Evolutionary conservation across 1,140 invertebrate species (phyloP), one percentile per base, ranked within the genome.

Genomic region (Platorchestia sp.): DNA sequence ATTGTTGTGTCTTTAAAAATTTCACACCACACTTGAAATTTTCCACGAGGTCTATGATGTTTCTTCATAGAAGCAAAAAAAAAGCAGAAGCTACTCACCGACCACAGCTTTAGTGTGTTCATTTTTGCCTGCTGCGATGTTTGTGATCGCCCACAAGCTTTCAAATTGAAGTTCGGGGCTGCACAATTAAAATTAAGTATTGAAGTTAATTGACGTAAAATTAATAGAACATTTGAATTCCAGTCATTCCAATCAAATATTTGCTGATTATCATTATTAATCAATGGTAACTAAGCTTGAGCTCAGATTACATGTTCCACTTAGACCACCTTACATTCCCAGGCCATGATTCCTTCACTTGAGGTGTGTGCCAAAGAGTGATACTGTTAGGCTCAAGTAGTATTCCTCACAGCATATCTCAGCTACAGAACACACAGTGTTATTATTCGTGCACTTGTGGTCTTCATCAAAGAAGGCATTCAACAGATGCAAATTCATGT

Each of bases 81-180:
- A 1, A 19, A 75, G 59, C 10, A 36, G 59, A 36, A 14, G 59
- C 27, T 75, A 93, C 91, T 93, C 45, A 93, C 91, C 91, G 45
- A 93, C 44, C 36, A 93, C 91, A 19, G 91, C 91, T n/a, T 45
- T 93, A 44, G 91, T 93, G 91, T 93, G 91, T 47, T 93, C 91
- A 40, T 93, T 93, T 36, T 45, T 93, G 36, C 91, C 91, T 6
- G 91, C 91, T 6, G 91, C 91, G 44, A 93, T 93, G 45, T 93
- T 93, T 45, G 91, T 93, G 91, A 93, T 47, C 19, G 43, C 43
- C 91, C 91, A 93, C 91, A 93, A 36, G 91, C 91, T 93, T 40
- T 93, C 91, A 44, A 93, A 93, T 47, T 93, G 91, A 6, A 93
- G 91, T 41, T 93, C 91, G 19, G 43, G 91, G 45, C 91, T 93